These are phyloP conservation scores for Erpobdella octoculata DNA, from an alignment of 2,888 invertebrate species.

Conservation along the genomic window DNA sequence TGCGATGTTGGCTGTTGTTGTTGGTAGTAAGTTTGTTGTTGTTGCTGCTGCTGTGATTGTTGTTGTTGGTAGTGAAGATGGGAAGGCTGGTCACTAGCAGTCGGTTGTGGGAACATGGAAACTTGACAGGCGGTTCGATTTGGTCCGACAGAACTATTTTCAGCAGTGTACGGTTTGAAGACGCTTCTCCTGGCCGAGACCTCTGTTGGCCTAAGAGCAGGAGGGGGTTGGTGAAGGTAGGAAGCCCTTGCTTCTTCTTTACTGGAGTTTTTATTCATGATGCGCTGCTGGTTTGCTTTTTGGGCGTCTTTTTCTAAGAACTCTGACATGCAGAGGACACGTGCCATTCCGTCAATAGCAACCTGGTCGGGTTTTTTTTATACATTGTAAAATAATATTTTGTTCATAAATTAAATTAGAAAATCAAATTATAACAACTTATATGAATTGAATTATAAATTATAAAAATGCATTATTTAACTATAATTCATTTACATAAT, in stretches of 20 bases:
- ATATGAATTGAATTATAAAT: too few relatives aligned
- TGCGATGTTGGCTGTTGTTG: conserved; percentile 2
- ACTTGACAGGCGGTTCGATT: background rate
- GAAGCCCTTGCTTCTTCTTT: background rate
- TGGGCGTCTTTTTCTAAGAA: conserved; percentile 31
- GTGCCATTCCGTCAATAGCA: conserved; percentile 46
- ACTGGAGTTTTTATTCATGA: background rate
- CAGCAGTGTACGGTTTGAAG: conserved; percentile 6
- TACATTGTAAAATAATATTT: too few relatives aligned
- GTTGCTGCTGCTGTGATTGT: background rate
- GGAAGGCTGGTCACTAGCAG: background rate
- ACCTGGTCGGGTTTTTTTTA: conserved; percentile 39
- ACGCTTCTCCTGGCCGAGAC: conserved; percentile 13
- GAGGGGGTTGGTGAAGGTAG: conserved; percentile 12
- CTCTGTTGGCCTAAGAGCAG: background rate
- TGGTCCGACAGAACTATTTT: background rate
- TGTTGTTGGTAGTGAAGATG: background rate
- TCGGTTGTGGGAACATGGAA: background rate
- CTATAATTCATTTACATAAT: too few relatives aligned
- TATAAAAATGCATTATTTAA: too few relatives aligned
- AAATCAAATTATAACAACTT: too few relatives aligned
- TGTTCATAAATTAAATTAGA: too few relatives aligned
- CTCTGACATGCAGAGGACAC: conserved; percentile 46
- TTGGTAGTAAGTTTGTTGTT: conserved; percentile 3
- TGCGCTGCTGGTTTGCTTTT: background rate